Evolutionary conservation across 2,888 invertebrate species (phyloP).

Genomic region (Ophonus ardosiacus): DNA sequence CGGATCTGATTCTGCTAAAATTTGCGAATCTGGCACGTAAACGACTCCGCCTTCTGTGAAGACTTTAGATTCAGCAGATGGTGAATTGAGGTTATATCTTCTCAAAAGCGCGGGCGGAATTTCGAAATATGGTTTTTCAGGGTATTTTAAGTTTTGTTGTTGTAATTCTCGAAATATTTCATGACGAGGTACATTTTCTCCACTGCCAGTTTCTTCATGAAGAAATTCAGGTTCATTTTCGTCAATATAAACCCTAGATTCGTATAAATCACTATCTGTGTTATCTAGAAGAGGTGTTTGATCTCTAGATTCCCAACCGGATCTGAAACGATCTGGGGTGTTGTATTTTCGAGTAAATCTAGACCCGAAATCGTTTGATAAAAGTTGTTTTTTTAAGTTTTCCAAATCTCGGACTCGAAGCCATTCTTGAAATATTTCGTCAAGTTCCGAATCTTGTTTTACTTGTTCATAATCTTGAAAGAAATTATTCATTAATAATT

Average conservation of each 20-base stretch:
- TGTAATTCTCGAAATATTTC: constrained; percentile 68
- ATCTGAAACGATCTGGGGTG: constrained; percentile 75
- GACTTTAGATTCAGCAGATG: constrained; percentile 70
- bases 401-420: constrained; percentile 70
- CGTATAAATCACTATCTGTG: constrained; percentile 73
- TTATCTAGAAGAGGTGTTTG: constrained; percentile 67
- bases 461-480: constrained; percentile 66
- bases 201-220: constrained; percentile 73
- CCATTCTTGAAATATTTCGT: constrained; percentile 63
- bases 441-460: constrained; percentile 65
- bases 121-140: constrained; percentile 64
- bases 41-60: constrained; percentile 82
- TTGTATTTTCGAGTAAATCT: constrained; percentile 75
- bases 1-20: constrained; percentile 65
- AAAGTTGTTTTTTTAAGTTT: constrained; percentile 75
- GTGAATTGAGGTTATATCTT: constrained; percentile 59
- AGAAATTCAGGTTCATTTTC: constrained; percentile 73
- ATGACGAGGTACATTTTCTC: constrained; percentile 70
- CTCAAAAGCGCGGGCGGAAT: constrained; percentile 64
- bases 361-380: constrained; percentile 59
- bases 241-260: constrained; percentile 79
- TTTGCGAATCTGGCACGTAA: constrained; percentile 74
- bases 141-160: constrained; percentile 49
- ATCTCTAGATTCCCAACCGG: constrained; percentile 74
- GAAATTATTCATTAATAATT: constrained; percentile 68